Conservation (phyloP, 2,888 invertebrate species). For the Crematogaster levior region DNA sequence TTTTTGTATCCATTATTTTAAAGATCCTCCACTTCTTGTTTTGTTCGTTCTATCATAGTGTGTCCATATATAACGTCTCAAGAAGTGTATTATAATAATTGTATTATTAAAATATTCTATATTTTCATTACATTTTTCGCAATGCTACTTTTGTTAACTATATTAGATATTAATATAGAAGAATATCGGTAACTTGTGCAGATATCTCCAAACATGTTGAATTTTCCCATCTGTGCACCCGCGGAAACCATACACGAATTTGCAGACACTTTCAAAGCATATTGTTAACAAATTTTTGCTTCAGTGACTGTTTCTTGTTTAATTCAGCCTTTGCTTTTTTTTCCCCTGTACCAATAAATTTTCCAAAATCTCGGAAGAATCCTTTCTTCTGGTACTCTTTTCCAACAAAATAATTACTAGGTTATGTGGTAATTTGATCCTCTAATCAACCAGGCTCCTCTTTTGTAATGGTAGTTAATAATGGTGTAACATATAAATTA, state of each 20-base stretch:
- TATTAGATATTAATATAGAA: not conserved
- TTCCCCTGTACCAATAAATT: constrained; percentile 92
- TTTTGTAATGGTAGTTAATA: constrained; percentile 89
- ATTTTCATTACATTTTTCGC: not conserved
- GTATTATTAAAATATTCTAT: constrained; percentile 22
- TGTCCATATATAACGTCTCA: too few relatives aligned
- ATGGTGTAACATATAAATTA: constrained; percentile 99
- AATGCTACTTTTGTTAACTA: not conserved
- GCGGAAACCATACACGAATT: constrained; percentile 99
- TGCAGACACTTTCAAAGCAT: constrained; percentile 99
- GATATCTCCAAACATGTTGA: constrained; percentile 98
- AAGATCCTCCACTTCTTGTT: constrained; percentile 97
- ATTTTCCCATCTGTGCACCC: constrained; percentile 98
- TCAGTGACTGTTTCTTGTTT: constrained; percentile 98
- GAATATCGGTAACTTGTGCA: constrained; percentile 87
- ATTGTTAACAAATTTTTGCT: constrained; percentile 96
- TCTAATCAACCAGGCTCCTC: constrained; percentile 88
- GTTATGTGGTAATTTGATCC: constrained; percentile 95
- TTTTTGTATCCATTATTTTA: constrained; percentile 94
- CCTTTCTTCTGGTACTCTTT: constrained; percentile 94
- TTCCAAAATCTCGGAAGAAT: constrained; percentile 97
- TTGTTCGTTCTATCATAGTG: constrained; percentile 98
- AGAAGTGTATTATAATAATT: constrained; percentile 89
- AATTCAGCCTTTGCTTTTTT: constrained; percentile 98
- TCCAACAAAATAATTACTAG: constrained; percentile 97